Evolutionary conservation across 1,140 invertebrate genomes (phyloP).

Genomic region (Gonatopus flavifemur): DNA sequence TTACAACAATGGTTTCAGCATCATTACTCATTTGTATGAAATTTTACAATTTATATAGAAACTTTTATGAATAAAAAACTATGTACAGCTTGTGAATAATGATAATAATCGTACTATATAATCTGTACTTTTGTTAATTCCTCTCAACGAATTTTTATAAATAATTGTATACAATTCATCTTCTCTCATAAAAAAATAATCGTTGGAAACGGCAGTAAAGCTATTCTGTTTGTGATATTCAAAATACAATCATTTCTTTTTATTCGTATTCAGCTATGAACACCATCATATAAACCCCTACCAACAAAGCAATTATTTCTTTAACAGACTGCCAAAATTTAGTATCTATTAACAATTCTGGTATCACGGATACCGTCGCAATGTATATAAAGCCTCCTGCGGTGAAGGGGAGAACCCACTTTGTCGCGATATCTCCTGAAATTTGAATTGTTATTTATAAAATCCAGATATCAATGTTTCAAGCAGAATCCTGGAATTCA

Average conservation of each 20-base stretch:
- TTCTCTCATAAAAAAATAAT: too few relatives aligned
- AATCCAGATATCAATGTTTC: conserved; percentile 1
- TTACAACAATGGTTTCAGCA: too few relatives aligned
- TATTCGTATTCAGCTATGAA: conserved; percentile 86
- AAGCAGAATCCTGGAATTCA: conserved; percentile 3
- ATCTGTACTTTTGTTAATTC: too few relatives aligned
- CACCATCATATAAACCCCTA: conserved; percentile 91
- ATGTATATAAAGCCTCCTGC: conserved; percentile 99
- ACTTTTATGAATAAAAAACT: too few relatives aligned
- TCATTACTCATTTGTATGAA: too few relatives aligned
- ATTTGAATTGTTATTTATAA: conserved; percentile 24
- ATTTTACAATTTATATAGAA: too few relatives aligned
- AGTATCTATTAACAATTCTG: conserved; percentile 85
- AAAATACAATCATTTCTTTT: conserved; percentile 23
- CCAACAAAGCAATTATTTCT: conserved; percentile 80
- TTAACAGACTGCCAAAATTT: conserved; percentile 83
- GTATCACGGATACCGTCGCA: conserved; percentile 94
- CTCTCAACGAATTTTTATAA: too few relatives aligned
- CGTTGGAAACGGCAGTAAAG: conserved; percentile 5
- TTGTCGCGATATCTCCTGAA: conserved; percentile 72
- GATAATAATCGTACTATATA: too few relatives aligned
- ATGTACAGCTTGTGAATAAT: too few relatives aligned
- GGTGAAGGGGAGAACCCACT: conserved; percentile 92
- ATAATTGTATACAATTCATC: too few relatives aligned
- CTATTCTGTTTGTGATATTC: conserved; percentile 7